Evolutionary conservation across 2,113 vertebrate genomes (phyloP).

Genomic region (Aphelocoma coerulescens): DNA sequence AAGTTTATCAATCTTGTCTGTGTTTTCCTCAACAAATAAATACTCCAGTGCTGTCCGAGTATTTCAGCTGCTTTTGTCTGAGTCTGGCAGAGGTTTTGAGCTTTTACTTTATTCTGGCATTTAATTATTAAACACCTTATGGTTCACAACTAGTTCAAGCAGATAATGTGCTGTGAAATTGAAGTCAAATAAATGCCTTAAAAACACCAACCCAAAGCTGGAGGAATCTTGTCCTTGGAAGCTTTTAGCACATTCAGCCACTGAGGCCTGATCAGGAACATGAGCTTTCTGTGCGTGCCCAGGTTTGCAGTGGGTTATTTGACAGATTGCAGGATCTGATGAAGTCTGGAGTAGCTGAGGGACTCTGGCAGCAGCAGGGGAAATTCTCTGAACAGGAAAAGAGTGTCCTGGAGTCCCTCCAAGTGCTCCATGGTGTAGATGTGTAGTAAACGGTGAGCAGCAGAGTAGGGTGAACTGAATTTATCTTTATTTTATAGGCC

Average conservation of each 20-base stretch:
- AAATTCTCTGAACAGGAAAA: neutral
- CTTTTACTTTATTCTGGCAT: neutral
- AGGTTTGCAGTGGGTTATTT: neutral
- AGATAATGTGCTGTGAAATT: neutral
- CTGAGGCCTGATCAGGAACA: neutral
- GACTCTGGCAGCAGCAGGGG: neutral
- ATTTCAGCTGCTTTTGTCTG: neutral
- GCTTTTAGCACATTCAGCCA: neutral
- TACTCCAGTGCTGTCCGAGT: neutral
- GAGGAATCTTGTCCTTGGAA: neutral
- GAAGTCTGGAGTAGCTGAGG: neutral
- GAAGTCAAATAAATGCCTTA: neutral
- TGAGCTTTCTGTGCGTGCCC: neutral
- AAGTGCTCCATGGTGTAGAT: fast-evolving
- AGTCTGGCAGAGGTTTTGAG: neutral
- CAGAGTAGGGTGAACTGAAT: neutral
- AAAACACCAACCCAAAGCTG: neutral
- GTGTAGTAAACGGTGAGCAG: neutral
- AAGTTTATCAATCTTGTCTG: neutral
- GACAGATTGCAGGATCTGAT: neutral
- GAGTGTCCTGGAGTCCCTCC: neutral
- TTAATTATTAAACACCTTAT: neutral
- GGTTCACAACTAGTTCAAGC: neutral
- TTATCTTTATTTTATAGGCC: neutral
- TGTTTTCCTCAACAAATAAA: neutral